Base-by-base conservation (phyloP, 2,797 vertebrate genomes). In the Petrocephalus schoutedeni region DNA sequence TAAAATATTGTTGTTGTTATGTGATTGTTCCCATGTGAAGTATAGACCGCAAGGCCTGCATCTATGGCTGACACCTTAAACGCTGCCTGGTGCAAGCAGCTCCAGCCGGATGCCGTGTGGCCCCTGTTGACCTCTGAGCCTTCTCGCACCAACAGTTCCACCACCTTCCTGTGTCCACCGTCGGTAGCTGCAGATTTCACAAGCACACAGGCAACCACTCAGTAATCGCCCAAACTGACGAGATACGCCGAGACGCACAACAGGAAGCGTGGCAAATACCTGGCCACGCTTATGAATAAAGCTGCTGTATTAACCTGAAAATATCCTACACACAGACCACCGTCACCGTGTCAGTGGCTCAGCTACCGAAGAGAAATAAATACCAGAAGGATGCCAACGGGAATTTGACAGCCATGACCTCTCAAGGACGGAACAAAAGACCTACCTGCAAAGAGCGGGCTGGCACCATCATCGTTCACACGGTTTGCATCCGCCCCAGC, bases 51-150 rank as follows among this genome's bases (percentile, higher is more conserved):
- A 2, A 53, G 16, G 49, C n/a, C 4, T 12, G 21, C 16, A 32
- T 36, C 28, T 1, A n/a, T 82, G 28, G 49, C 5, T 7, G 23
- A 23, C 94, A 98, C 98, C 97, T 96, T 97, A 91, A 97, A 97
- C 89, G 95, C 95, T 90, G 98, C 97, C 90, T 98, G 97, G 90
- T 99, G 98, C 56, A 99, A 96, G 90, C 97, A 96, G 90, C 97
- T 98, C 98, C 98, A 99, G 71, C 96, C 96, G 77, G 97, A 98
- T 41, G 95, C 94, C 0, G 96, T 98, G 94, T 98, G 97, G 23
- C 93, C 91, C 53, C 97, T 92, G 91, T 97, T 95, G 86, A 98
- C 93, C 45, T 96, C 94, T 74, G 97, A 97, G 89, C 97, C 96
- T 0, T 95, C 91, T 45, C 89, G 90, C 85, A 98, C 90, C 89